Percentiles rank a stretch among this genome's conserved stretches.
These are phyloP conservation scores for Callopanchax toddi DNA, from an alignment of 2,113 vertebrate genomes.

Conservation along the genomic window DNA sequence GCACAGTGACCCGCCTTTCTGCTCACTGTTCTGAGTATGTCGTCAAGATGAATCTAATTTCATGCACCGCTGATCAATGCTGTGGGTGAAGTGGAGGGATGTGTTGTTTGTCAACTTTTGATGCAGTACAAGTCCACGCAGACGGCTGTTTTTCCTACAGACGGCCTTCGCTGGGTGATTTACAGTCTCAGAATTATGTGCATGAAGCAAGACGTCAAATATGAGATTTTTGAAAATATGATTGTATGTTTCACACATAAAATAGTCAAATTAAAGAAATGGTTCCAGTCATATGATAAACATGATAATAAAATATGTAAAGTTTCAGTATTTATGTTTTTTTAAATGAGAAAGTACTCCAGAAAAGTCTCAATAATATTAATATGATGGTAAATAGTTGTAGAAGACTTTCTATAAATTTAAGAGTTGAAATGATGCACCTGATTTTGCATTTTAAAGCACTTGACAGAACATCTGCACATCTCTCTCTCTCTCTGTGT, in stretches of 20 bases:
- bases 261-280: too few species aligned
- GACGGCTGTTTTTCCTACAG: background rate
- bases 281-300: too few species aligned
- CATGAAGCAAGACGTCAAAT: too few species aligned
- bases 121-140: slow-evolving; percentile 21
- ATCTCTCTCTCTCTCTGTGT: slow-evolving; percentile 3
- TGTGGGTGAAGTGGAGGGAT: slow-evolving; percentile 19
- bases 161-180: background rate
- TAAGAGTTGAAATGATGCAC: slow-evolving; percentile 4
- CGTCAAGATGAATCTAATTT: slow-evolving; percentile 56
- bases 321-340: too few species aligned
- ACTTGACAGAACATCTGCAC: slow-evolving; percentile 13
- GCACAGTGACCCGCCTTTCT: slow-evolving; percentile 4
- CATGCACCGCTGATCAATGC: slow-evolving; percentile 51
- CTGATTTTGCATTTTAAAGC: slow-evolving; percentile 9
- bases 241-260: too few species aligned
- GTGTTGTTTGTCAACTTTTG: slow-evolving; percentile 40
- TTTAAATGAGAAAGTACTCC: too few species aligned
- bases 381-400: too few species aligned
- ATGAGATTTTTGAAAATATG: too few species aligned
- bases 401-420: too few species aligned
- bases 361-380: too few species aligned
- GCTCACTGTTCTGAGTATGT: slow-evolving; percentile 18
- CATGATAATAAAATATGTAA: too few species aligned
- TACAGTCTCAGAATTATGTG: background rate